These are phyloP conservation scores for Chaetodon trifascialis DNA, from an alignment of 2,113 vertebrate genomes.

Conservation along the genomic window DNA sequence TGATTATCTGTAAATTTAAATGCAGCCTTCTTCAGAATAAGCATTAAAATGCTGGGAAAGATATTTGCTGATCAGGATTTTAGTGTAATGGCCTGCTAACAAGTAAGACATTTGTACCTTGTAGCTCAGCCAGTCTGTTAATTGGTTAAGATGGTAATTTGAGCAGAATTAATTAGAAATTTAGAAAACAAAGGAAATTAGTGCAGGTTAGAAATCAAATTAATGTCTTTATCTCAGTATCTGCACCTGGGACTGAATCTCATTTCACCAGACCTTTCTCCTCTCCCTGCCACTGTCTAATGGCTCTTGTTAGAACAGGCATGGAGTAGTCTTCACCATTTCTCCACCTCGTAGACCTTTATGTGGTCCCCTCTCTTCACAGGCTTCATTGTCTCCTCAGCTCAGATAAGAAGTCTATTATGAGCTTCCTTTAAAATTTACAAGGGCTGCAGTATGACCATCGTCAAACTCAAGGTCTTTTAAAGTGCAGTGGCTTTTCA, in stretches of 20 bases:
- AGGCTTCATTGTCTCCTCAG: slow-evolving; percentile 60
- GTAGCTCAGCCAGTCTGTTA: background rate
- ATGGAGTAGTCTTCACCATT: slow-evolving; percentile 14
- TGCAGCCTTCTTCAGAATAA: background rate
- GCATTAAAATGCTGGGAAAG: background rate
- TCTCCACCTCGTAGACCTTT: slow-evolving; percentile 52
- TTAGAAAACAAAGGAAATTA: background rate
- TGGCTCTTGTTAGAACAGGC: slow-evolving; percentile 36
- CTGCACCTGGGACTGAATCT: slow-evolving; percentile 4
- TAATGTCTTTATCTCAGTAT: background rate
- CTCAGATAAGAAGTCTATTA: slow-evolving; percentile 72
- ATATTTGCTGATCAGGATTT: slow-evolving; percentile 6
- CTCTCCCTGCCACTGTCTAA: background rate
- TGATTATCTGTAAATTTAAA: background rate
- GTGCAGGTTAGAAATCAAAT: background rate
- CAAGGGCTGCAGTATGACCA: slow-evolving; percentile 59
- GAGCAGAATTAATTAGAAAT: slow-evolving; percentile 1
- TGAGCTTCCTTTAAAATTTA: slow-evolving; percentile 66
- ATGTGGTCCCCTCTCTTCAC: slow-evolving; percentile 39
- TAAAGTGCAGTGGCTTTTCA: slow-evolving; percentile 29
- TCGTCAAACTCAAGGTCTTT: slow-evolving; percentile 74
- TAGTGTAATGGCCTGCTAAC: background rate
- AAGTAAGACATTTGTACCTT: background rate
- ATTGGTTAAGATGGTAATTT: background rate
- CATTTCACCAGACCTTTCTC: background rate